Conservation (phyloP, 2,888 invertebrate genomes). For the Disparrhopalites patrizii region DNA sequence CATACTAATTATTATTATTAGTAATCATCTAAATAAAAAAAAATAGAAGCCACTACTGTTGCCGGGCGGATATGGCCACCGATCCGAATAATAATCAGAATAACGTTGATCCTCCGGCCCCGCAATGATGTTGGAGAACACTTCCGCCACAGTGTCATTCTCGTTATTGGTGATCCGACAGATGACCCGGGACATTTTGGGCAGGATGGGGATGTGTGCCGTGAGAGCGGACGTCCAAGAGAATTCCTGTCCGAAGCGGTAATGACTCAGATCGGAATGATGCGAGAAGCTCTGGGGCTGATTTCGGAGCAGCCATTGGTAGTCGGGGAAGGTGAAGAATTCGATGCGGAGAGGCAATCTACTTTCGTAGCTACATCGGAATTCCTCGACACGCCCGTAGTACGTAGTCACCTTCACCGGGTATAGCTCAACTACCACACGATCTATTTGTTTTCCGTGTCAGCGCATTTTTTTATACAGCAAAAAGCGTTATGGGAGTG, state of each 20-base stretch:
- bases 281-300: too few species aligned
- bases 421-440: constrained; percentile 55
- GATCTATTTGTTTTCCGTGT: background rate
- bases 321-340: constrained; percentile 49
- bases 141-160: constrained; percentile 50
- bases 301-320: constrained; percentile 34
- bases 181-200: constrained; percentile 51
- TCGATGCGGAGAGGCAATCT: constrained; percentile 52
- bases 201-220: constrained; percentile 42
- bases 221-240: constrained; percentile 33
- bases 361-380: constrained; percentile 57
- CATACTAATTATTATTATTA: background rate
- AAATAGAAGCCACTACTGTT: too few species aligned
- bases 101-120: constrained; percentile 50
- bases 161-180: constrained; percentile 51
- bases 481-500: background rate
- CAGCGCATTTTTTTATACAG: background rate
- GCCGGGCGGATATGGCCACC: too few species aligned
- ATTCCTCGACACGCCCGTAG: constrained; percentile 52
- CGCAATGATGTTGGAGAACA: constrained; percentile 51
- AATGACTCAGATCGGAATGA: constrained; percentile 3
- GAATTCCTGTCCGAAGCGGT: constrained; percentile 23
- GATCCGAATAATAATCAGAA: too few species aligned
- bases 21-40: too few species aligned
- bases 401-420: constrained; percentile 54